Evolutionary conservation across 2,888 invertebrate genomes (phyloP).

Genomic region (Polymixis flavicincta): DNA sequence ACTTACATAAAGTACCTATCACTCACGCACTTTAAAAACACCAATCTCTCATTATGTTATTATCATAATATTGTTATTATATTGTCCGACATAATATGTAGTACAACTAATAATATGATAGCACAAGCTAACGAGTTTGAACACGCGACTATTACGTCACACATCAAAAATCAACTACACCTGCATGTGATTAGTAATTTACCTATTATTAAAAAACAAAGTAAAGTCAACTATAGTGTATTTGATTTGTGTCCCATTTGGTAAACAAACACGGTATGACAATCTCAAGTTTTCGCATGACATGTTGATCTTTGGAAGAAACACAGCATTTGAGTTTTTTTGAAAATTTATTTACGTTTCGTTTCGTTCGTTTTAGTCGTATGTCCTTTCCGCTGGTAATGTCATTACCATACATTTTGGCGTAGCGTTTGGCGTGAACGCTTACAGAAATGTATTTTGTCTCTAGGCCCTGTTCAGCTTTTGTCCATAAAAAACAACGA

Average conservation of each 20-base stretch:
- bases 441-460: no score
- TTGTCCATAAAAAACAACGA: no score
- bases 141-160: conserved; percentile 55
- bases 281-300: neutral
- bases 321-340: neutral
- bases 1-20: conserved; percentile 2
- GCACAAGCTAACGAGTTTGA: conserved; percentile 31
- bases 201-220: conserved; percentile 2
- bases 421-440: no score
- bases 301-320: neutral
- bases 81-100: conserved; percentile 31
- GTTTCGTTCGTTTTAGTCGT: no score
- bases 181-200: conserved; percentile 38
- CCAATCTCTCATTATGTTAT: conserved; percentile 50
- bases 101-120: conserved; percentile 45
- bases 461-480: no score
- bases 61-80: conserved; percentile 54
- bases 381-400: no score
- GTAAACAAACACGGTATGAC: neutral
- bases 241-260: neutral
- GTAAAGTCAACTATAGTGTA: conserved; percentile 2
- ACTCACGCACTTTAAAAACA: conserved; percentile 36
- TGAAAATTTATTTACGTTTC: no score
- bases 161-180: conserved; percentile 47
- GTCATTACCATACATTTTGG: no score